Evolutionary conservation across 2,888 invertebrate species (phyloP), one percentile per base, ranked within the genome.

Genomic region (Creontiades dilutus): DNA sequence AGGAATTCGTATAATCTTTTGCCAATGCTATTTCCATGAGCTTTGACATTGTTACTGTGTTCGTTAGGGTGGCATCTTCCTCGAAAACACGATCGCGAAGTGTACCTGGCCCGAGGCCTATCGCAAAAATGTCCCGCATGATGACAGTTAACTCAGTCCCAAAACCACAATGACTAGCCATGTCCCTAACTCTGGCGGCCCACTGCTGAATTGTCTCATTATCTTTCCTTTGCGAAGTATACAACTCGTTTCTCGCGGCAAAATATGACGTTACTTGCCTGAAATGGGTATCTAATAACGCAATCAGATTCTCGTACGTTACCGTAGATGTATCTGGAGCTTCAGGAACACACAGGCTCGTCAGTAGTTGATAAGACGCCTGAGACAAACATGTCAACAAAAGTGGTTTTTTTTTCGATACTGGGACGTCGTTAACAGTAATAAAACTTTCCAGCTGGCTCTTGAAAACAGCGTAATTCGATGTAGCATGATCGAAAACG

Each of bases 41-140:
- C 5, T 2, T 1, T 2, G 48, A 48, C 13, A 78, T 2, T 27
- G 78, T 78, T 0, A 28, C 28, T 0, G 28, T 16, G 3, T 9
- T 16, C 14, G 12, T 82, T n/a, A n/a, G n/a, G 12, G 48, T 48
- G 0, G 48, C 82, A 23, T 82, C 82, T n/a, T 82, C 82, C 82
- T 82, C 82, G 48, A 82, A 82, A 2, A 82, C 12, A 0, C 82
- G 0, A 82, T 82, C 82, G 0, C 80, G 9, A 3, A 80, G 14
- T 2, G 80, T 47, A 5, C 80, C 80, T 28, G 80, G 4, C 3
- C 80, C 82, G 19, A 82, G 19, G 7, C 82, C 82, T 3, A 82
- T 82, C 7, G 48, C 82, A 19, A 82, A 82, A 46, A 14, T 47
- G 16, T 19, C 57, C 11, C 57, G 57, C 16, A 13, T 13, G 4